Conservation (phyloP, 2,113 vertebrate genomes). For the Brevimyrus niger region DNA sequence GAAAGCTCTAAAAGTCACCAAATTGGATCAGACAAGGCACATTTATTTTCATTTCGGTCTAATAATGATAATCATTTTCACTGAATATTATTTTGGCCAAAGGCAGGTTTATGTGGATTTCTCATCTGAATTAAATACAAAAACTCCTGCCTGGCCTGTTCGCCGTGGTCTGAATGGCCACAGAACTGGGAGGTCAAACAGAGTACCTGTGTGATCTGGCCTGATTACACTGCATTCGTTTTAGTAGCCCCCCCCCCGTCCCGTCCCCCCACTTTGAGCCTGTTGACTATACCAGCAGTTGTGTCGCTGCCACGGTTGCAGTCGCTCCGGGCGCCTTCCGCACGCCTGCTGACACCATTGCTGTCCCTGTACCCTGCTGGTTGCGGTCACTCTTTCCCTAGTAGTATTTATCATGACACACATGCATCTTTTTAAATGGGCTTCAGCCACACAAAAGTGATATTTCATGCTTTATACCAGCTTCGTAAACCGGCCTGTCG, state of each 20-base stretch:
- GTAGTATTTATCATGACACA: neutral
- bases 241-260: neutral
- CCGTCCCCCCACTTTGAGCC: neutral
- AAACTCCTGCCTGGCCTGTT: neutral
- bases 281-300: neutral
- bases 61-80: slow-evolving; percentile 14
- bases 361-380: neutral
- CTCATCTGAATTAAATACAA: neutral
- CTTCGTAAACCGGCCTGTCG: neutral
- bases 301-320: neutral
- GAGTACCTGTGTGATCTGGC: neutral
- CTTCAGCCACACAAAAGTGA: neutral
- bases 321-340: neutral
- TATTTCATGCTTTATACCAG: neutral
- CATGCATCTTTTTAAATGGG: neutral
- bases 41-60: slow-evolving; percentile 15
- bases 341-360: neutral
- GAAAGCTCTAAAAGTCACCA: slow-evolving; percentile 5
- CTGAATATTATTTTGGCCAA: neutral
- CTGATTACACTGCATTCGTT: neutral
- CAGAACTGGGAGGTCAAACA: neutral
- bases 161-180: neutral
- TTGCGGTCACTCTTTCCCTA: neutral
- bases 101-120: neutral
- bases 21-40: slow-evolving; percentile 10